Conservation (phyloP, 2,113 vertebrate genomes). For the Sceloporus undulatus region DNA sequence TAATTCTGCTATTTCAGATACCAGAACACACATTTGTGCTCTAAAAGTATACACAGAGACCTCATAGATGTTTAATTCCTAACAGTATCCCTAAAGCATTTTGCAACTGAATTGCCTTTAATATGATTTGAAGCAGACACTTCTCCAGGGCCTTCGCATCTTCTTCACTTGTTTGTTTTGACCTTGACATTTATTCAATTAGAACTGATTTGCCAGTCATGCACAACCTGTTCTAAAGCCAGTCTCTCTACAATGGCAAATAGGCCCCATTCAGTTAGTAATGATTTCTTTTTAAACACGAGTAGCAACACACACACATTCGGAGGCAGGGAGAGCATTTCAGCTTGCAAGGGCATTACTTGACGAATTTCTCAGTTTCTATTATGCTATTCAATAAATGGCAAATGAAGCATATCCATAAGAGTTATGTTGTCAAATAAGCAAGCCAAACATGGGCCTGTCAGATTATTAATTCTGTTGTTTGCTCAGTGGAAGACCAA, state of each 20-base stretch:
- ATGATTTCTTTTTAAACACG: constrained; percentile 69
- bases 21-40: constrained; percentile 34
- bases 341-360: constrained; percentile 44
- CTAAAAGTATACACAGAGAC: constrained; percentile 31
- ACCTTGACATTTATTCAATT: constrained; percentile 89
- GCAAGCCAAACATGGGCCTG: constrained; percentile 26
- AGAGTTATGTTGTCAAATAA: constrained; percentile 47
- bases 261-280: constrained; percentile 74
- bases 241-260: constrained; percentile 71
- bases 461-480: constrained; percentile 52
- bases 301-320: constrained; percentile 44
- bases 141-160: constrained; percentile 79
- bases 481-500: constrained; percentile 30
- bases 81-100: constrained; percentile 62
- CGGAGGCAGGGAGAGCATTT: constrained; percentile 24
- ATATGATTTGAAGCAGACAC: constrained; percentile 76
- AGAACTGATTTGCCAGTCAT: constrained; percentile 84
- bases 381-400: constrained; percentile 39
- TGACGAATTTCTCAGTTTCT: constrained; percentile 32
- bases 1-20: constrained; percentile 12
- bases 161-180: constrained; percentile 80
- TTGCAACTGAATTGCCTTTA: constrained; percentile 65
- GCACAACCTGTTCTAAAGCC: constrained; percentile 74
- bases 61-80: constrained; percentile 65
- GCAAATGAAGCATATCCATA: constrained; percentile 33